A percentile compares a stretch with the other conserved stretches of the same genome.
Evolutionary conservation across 2,888 invertebrate genomes (phyloP).

Genomic region (Parnassius smintheus): DNA sequence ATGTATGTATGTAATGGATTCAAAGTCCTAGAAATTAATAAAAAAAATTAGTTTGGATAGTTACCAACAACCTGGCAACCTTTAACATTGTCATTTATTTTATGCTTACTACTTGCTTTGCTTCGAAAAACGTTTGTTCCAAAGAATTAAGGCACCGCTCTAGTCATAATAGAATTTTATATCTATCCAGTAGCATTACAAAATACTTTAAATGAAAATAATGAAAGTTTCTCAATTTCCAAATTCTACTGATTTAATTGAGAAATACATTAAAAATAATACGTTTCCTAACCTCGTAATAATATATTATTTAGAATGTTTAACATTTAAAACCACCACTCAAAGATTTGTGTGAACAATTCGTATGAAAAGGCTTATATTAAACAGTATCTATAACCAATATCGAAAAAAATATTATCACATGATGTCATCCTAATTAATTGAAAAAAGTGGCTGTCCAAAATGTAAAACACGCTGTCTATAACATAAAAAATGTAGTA

Average conservation of each 20-base stretch:
- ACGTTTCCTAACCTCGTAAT: not conserved
- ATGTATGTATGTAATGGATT: too few species aligned
- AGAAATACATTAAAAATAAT: conserved; percentile 1
- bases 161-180: conserved; percentile 32
- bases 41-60: not conserved
- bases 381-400: conserved; percentile 5
- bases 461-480: not conserved
- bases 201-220: conserved; percentile 58
- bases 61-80: conserved; percentile 8
- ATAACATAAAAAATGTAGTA: too few species aligned
- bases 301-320: conserved; percentile 9
- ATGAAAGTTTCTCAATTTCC: conserved; percentile 13
- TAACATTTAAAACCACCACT: not conserved
- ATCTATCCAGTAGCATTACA: conserved; percentile 39
- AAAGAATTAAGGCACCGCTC: conserved; percentile 18
- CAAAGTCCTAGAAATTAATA: not conserved
- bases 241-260: conserved; percentile 1
- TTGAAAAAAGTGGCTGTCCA: conserved; percentile 15
- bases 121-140: conserved; percentile 11
- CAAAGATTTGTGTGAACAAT: conserved; percentile 5
- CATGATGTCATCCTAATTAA: not conserved
- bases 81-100: conserved; percentile 7
- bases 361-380: conserved; percentile 9
- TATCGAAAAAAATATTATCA: not conserved
- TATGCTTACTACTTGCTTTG: conserved; percentile 20